These are phyloP conservation scores for Platynereis dumerilii DNA, from an alignment of 2,888 invertebrate species.

Conservation along the genomic window DNA sequence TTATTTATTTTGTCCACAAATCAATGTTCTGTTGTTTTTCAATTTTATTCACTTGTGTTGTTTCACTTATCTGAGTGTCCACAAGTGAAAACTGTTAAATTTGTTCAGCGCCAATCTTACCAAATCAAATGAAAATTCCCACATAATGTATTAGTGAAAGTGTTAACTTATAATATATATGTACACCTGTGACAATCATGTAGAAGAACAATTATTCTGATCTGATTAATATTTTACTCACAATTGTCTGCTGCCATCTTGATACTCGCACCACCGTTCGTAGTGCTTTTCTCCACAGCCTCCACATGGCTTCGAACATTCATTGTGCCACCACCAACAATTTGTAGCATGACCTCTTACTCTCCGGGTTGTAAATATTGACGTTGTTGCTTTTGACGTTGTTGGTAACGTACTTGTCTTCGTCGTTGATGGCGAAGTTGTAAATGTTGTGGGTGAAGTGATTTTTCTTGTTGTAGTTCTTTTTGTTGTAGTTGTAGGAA, in stretches of 20 bases:
- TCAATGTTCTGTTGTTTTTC: too few relatives aligned
- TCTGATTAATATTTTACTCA: background rate
- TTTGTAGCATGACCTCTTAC: background rate
- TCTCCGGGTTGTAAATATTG: background rate
- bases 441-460: background rate
- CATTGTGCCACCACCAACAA: conserved; percentile 11
- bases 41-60: too few relatives aligned
- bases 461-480: background rate
- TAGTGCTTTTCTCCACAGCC: conserved; percentile 14
- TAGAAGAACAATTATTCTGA: too few relatives aligned
- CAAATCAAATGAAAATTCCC: too few relatives aligned
- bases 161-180: too few relatives aligned
- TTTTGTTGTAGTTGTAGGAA: background rate
- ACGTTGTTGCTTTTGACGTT: background rate
- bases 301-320: conserved; percentile 17
- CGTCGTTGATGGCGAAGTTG: background rate
- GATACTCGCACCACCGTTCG: background rate
- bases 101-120: too few relatives aligned
- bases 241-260: conserved; percentile 1
- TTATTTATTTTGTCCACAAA: too few relatives aligned
- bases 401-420: background rate
- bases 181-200: too few relatives aligned
- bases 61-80: too few relatives aligned
- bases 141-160: too few relatives aligned
- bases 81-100: too few relatives aligned